These are phyloP conservation scores for Brachypodius melanocephalos DNA, from an alignment of 2,113 vertebrate species.

Conservation along the genomic window DNA sequence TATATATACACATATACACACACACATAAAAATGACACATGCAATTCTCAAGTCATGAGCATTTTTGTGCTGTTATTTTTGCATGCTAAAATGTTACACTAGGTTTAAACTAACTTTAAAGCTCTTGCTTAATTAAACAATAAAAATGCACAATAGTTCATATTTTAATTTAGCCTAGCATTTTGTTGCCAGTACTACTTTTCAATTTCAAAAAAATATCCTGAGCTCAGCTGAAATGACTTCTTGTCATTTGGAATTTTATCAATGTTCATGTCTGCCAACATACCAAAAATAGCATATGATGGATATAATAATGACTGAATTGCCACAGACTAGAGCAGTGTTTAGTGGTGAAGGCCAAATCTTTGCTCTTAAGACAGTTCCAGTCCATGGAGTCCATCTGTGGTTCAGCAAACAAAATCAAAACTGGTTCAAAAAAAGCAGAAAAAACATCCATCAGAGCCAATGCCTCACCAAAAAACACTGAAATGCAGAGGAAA, in stretches of 20 bases:
- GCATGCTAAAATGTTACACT: neutral
- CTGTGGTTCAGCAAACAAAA: neutral
- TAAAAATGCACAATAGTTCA: neutral
- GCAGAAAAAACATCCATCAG: neutral
- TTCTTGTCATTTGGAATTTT: neutral
- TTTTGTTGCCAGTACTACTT: neutral
- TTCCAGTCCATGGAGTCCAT: neutral
- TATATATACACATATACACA: accelerated
- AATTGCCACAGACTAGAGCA: neutral
- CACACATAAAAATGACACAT: neutral
- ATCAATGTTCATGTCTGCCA: neutral
- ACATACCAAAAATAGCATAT: neutral
- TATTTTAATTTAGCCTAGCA: neutral
- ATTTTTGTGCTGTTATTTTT: neutral
- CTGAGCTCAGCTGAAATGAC: neutral
- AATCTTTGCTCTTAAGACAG: neutral
- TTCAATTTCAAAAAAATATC: neutral
- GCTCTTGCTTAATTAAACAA: neutral
- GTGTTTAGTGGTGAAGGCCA: neutral
- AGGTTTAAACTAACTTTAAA: neutral
- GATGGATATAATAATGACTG: neutral
- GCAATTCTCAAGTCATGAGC: neutral
- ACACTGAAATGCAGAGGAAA: neutral
- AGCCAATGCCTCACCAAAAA: neutral
- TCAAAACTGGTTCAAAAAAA: neutral